Conservation (phyloP, 2,113 vertebrate species). For the Serilophus lunatus region DNA sequence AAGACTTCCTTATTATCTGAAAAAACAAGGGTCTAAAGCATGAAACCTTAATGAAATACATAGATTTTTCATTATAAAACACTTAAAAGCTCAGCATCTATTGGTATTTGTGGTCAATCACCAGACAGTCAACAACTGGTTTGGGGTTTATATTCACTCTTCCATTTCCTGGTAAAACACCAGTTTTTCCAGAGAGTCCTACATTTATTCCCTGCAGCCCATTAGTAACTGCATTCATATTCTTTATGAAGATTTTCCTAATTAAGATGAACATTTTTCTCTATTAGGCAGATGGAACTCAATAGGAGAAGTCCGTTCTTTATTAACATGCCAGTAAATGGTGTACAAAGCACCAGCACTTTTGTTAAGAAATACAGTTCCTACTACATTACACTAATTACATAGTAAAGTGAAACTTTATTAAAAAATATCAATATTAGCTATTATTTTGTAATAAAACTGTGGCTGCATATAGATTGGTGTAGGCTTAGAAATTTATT, state of each 20-base stretch:
- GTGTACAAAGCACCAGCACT: constrained; percentile 37
- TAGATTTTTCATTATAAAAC: constrained; percentile 72
- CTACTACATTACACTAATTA: constrained; percentile 35
- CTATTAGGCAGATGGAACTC: constrained; percentile 67
- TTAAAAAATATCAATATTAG: constrained; percentile 59
- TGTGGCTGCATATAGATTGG: constrained; percentile 8
- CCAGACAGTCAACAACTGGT: constrained; percentile 25
- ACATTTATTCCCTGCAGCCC: constrained; percentile 35
- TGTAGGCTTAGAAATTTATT: constrained; percentile 7
- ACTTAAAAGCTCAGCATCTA: constrained; percentile 47
- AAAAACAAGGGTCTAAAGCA: constrained; percentile 30
- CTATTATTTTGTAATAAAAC: constrained; percentile 58
- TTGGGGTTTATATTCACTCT: constrained; percentile 23
- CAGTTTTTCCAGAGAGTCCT: constrained; percentile 11
- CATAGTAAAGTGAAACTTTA: constrained; percentile 40
- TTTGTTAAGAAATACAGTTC: constrained; percentile 7
- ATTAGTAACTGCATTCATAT: constrained; percentile 44
- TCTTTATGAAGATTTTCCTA: constrained; percentile 70
- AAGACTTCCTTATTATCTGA: constrained; percentile 35
- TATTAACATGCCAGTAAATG: constrained; percentile 42
- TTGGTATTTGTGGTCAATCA: constrained; percentile 43
- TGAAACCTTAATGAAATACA: constrained; percentile 66
- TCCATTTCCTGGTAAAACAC: constrained; percentile 32
- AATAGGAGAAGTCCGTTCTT: constrained; percentile 56
- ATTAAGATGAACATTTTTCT: constrained; percentile 71